A percentile compares a stretch with the other conserved stretches of the same genome.
Evolutionary conservation across 2,113 vertebrate species (phyloP).

Genomic region (Edolisoma coerulescens): DNA sequence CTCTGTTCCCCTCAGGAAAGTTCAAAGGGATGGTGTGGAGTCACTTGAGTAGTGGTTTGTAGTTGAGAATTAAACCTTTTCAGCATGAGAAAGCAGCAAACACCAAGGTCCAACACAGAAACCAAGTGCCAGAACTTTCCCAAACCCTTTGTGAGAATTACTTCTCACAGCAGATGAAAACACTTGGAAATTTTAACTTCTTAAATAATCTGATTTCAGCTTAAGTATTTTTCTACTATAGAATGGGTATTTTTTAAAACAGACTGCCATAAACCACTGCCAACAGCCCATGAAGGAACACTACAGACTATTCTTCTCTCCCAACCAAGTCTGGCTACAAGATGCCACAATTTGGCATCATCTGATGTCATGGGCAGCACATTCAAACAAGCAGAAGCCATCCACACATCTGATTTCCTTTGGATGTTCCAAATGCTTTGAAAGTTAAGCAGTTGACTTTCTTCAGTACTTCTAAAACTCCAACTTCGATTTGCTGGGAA

Average conservation of each 20-base stretch:
- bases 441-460: not conserved
- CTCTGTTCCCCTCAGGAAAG: not conserved
- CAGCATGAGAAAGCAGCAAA: not conserved
- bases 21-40: not conserved
- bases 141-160: not conserved
- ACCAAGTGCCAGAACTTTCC: not conserved
- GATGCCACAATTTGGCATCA: rapidly evolving
- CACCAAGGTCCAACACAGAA: not conserved
- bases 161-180: not conserved
- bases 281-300: not conserved
- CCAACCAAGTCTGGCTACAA: not conserved
- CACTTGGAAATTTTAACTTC: not conserved
- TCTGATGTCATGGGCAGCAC: not conserved
- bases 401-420: not conserved
- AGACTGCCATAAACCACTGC: not conserved
- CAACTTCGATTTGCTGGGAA: not conserved
- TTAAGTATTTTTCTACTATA: not conserved
- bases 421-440: not conserved
- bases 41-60: not conserved
- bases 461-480: not conserved
- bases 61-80: not conserved
- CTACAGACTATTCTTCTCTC: not conserved
- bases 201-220: not conserved
- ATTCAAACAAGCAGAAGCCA: not conserved
- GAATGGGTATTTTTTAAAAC: not conserved